Percentiles rank a stretch among this genome's conserved stretches.
These are phyloP conservation scores for Linepithema humile DNA, from an alignment of 1,140 invertebrate genomes.

Conservation along the genomic window DNA sequence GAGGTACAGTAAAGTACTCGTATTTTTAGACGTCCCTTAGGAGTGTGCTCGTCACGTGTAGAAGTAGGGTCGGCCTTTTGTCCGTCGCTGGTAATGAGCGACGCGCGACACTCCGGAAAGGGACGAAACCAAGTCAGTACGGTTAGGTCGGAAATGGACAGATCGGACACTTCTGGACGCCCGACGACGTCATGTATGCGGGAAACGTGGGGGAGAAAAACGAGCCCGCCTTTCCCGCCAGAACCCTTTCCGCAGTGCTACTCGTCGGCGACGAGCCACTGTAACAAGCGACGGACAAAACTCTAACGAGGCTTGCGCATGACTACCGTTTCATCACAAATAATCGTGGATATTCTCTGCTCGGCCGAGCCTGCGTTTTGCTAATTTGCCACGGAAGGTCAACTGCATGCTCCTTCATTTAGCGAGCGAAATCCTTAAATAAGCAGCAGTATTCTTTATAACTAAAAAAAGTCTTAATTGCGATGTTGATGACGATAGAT, in stretches of 20 bases:
- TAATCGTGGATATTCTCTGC: conserved; percentile 35
- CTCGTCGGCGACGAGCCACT: conserved; percentile 43
- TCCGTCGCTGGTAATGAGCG: conserved; percentile 69
- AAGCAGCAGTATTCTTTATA: background rate
- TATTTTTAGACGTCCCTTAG: conserved; percentile 59
- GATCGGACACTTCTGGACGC: conserved; percentile 65
- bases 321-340: conserved; percentile 67
- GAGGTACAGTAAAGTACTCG: conserved; percentile 45
- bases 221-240: conserved; percentile 58
- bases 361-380: conserved; percentile 31
- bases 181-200: conserved; percentile 2
- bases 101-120: conserved; percentile 60
- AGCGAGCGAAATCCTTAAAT: background rate
- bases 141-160: conserved; percentile 62
- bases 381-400: conserved; percentile 61
- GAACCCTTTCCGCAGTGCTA: conserved; percentile 22
- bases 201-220: conserved; percentile 55
- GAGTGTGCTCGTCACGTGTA: conserved; percentile 33
- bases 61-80: conserved; percentile 67
- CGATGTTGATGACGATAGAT: background rate
- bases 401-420: conserved; percentile 21
- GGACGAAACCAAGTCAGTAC: conserved; percentile 32
- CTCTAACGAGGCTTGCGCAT: conserved; percentile 69
- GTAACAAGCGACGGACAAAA: conserved; percentile 68
- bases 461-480: background rate